Evolutionary conservation across 2,113 vertebrate genomes (phyloP).

Genomic region (Petrocephalus zakoni): DNA sequence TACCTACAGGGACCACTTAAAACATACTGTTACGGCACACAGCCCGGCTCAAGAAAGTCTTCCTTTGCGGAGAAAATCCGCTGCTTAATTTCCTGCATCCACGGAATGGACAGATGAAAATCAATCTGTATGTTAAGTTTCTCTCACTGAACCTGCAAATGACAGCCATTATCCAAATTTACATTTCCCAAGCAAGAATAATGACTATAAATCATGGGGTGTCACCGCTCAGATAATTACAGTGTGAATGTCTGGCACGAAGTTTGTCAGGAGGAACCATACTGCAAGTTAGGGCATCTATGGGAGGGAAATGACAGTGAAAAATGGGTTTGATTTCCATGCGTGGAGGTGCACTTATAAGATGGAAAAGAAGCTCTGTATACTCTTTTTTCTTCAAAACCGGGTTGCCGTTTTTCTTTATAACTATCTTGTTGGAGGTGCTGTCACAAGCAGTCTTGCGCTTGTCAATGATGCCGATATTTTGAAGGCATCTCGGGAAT

Average conservation of each 20-base stretch:
- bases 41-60: constrained; percentile 25
- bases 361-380: constrained; percentile 25
- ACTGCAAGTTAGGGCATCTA: constrained; percentile 33
- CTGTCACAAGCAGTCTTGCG: neutral
- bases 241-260: constrained; percentile 42
- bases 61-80: constrained; percentile 35
- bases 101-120: constrained; percentile 53
- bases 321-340: constrained; percentile 52
- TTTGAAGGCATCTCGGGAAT: neutral
- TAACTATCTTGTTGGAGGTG: neutral
- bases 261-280: constrained; percentile 40
- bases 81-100: constrained; percentile 51
- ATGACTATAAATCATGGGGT: constrained; percentile 65
- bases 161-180: constrained; percentile 70
- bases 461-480: neutral
- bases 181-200: constrained; percentile 63
- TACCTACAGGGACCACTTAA: neutral
- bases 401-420: neutral
- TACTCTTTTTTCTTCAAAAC: neutral
- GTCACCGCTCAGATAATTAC: constrained; percentile 64
- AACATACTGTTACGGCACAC: neutral
- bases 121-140: constrained; percentile 62
- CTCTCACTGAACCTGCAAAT: constrained; percentile 60
- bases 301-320: constrained; percentile 57
- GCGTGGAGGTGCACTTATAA: constrained; percentile 38